Evolutionary conservation across 1,140 invertebrate genomes (phyloP), one percentile per base, ranked within the genome.

Genomic region (Harlomillsia oculata): DNA sequence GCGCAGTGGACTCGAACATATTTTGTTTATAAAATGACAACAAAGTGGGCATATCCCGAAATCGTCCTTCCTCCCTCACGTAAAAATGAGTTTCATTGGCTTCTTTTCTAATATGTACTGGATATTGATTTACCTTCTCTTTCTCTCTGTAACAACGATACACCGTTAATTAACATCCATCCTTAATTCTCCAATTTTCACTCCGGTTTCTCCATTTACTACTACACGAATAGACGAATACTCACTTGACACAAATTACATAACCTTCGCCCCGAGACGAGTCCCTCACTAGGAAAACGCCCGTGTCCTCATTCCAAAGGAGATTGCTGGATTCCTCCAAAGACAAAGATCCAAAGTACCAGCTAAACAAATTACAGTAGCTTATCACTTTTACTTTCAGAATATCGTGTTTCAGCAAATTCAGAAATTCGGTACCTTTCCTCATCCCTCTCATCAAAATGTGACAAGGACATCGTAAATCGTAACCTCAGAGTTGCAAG

Each of bases 161-260:
- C 3, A n/a, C n/a, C n/a, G 45, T 13, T 16, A 48, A 32, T 30
- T 48, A 8, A 48, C 14, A 20, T 16, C 6, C 14, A 28, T 29
- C 21, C 32, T 9, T n/a, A 4, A 48, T 29, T 13, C 25, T 16
- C 8, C 4, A 32, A 32, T 48, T n/a, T 48, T 16, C 21, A 30
- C 13, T 21, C 46, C 6, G 13, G 5, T 50, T 11, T 16, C 13
- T 8, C n/a, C 14, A 50, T 6, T 5, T n/a, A 8, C 8, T 29
- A 53, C 13, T 26, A 23, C 18, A 14, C 16, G 29, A 53, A 28
- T 26, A 14, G 16, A 16, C 20, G 14, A 29, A 26, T n/a, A 18
- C 25, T 57, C 48, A 64, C 62, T 57, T 64, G n/a, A 64, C 40
- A 43, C 52, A 58, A 18, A 64, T 53, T 14, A 64, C 62, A 28